A percentile compares a stretch with the other conserved stretches of the same genome.
These are phyloP conservation scores for Limnephilus lunatus DNA, from an alignment of 2,888 invertebrate species.

Conservation along the genomic window DNA sequence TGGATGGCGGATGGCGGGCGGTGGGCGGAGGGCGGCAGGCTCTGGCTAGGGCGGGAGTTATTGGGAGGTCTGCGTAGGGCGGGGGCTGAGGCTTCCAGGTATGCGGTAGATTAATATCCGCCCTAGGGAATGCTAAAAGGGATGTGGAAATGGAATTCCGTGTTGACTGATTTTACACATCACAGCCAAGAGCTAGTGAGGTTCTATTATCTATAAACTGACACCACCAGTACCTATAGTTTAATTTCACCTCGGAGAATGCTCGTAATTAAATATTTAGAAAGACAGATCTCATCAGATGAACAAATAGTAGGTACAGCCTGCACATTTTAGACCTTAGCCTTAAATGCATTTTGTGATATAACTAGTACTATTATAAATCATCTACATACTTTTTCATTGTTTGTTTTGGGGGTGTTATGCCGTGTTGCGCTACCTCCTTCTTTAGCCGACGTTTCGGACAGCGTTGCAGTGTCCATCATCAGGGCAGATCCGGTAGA, in stretches of 20 bases:
- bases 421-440: too few species aligned
- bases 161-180: slow-evolving; percentile 60
- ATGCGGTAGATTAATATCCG: slow-evolving; percentile 63
- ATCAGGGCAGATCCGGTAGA: too few species aligned
- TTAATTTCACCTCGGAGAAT: background rate
- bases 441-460: too few species aligned
- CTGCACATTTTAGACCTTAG: background rate
- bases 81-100: slow-evolving; percentile 48
- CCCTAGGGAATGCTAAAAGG: slow-evolving; percentile 55
- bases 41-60: background rate
- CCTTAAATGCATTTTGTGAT: too few species aligned
- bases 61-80: background rate
- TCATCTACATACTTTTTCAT: too few species aligned
- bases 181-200: background rate
- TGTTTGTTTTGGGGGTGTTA: too few species aligned
- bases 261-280: background rate
- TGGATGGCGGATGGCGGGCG: too few species aligned
- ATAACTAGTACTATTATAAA: too few species aligned
- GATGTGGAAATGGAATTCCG: slow-evolving; percentile 63
- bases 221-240: background rate
- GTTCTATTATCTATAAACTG: background rate
- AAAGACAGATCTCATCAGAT: too few species aligned
- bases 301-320: background rate
- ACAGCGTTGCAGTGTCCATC: too few species aligned
- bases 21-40: too few species aligned